Evolutionary conservation across 1,140 invertebrate species (phyloP).

Genomic region (Phymastichus coffea): DNA sequence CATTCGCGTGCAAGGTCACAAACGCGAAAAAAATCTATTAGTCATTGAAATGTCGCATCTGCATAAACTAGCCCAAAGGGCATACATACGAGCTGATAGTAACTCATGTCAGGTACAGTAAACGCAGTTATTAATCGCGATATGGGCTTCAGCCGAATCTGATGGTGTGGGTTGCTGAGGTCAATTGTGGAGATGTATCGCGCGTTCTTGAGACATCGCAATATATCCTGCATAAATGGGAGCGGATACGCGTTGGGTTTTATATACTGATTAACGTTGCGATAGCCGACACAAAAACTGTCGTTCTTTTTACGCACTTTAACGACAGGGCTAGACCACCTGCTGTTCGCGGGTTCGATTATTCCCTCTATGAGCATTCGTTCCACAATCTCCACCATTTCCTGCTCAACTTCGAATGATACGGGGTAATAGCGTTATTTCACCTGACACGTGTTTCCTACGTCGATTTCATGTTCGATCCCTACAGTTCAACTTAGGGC

Average conservation of each 20-base stretch:
- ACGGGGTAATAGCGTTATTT: constrained; percentile 37
- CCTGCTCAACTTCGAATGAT: no score
- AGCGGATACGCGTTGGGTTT: constrained; percentile 40
- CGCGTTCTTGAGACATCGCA: constrained; percentile 2
- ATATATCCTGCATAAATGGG: constrained; percentile 24
- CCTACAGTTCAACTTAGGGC: not conserved
- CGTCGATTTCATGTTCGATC: constrained; percentile 38
- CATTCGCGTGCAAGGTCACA: no score
- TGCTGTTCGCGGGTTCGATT: constrained; percentile 42
- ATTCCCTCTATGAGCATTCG: constrained; percentile 38
- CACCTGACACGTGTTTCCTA: constrained; percentile 35
- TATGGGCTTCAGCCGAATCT: no score
- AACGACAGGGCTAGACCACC: constrained; percentile 44
- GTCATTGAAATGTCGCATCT: no score
- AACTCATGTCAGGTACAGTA: not conserved
- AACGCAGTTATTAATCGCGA: not conserved
- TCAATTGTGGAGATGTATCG: not conserved
- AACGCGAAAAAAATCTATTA: no score
- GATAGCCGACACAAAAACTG: no score
- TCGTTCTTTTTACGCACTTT: constrained; percentile 42
- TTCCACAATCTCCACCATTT: constrained; percentile 24
- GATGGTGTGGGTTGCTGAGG: not conserved
- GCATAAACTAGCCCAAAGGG: no score
- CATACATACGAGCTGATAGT: constrained; percentile 10
- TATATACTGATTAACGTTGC: not conserved